phyloP scores from a whole-genome alignment of 2,888 invertebrate species.

The Caenorhabditis angaria region DNA sequence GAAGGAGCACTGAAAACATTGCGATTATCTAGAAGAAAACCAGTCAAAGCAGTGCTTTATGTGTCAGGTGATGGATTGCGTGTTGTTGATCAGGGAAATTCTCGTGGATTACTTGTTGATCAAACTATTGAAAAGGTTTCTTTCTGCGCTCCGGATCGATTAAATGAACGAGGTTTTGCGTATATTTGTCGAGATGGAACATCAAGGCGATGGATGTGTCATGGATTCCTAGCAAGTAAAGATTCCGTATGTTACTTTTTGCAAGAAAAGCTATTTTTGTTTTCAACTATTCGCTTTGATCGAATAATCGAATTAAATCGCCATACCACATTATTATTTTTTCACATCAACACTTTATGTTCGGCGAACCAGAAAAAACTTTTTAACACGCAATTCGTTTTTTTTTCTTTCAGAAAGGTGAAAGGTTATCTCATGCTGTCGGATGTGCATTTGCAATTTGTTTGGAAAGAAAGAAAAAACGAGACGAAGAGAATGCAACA shows the following conservation, averaged over 20 bases:
- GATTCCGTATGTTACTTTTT: conserved; percentile 75
- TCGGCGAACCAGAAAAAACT: too few relatives aligned
- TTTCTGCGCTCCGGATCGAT: conserved; percentile 99
- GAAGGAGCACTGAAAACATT: conserved; percentile 97
- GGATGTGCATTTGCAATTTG: conserved; percentile 99
- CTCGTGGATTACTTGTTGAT: conserved; percentile 93
- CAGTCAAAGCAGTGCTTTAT: conserved; percentile 79
- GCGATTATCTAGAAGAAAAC: conserved; percentile 86
- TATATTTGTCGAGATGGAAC: conserved; percentile 99
- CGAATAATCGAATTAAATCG: background rate
- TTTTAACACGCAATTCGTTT: background rate
- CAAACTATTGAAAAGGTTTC: conserved; percentile 99
- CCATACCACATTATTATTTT: background rate
- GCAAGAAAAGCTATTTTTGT: background rate
- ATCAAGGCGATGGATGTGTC: conserved; percentile 99
- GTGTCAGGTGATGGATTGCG: conserved; percentile 85
- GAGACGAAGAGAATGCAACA: conserved; percentile 50
- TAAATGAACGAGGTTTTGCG: conserved; percentile 96
- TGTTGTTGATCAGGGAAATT: conserved; percentile 97
- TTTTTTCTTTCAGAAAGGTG: conserved; percentile 78
- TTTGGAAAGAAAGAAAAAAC: conserved; percentile 83
- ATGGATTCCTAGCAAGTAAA: conserved; percentile 93
- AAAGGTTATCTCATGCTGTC: conserved; percentile 96
- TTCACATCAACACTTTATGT: too few relatives aligned
- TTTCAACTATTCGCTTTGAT: background rate